Evolutionary conservation across 2,888 invertebrate genomes (phyloP), one percentile per base, ranked within the genome.

Genomic region (Taenaris catops): DNA sequence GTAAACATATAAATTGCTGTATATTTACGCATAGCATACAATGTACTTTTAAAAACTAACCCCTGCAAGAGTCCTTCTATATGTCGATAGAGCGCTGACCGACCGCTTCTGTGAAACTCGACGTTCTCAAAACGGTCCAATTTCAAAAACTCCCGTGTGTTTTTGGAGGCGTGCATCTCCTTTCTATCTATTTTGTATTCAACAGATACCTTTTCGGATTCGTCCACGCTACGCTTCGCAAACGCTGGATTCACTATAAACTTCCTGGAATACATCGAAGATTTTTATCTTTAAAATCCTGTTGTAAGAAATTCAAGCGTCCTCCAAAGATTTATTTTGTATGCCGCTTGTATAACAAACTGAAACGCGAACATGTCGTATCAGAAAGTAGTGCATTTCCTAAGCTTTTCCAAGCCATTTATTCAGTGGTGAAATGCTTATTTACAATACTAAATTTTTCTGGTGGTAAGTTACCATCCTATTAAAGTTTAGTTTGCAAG

Each of bases 41-140:
- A n/a, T n/a, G n/a, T n/a, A n/a, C n/a, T n/a, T n/a, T n/a, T n/a
- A 19, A n/a, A 8, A 28, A 12, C 90, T 64, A 66, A 92, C 92
- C 90, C 89, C 49, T 81, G 80, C 33, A 92, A 70, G 68, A 92
- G 80, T 49, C 84, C 80, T 68, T 92, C 91, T 44, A 92, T 79
- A 79, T 91, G 92, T 50, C 76, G 83, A 65, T 91, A 93, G 32
- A 92, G 79, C 44, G 88, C 86, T 34, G 89, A 78, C 48, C 92
- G 87, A 49, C 89, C 90, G 48, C 87, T 83, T 48, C 91, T 89
- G 67, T 92, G 91, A 63, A 90, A 88, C 53, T 89, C 88, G 25
- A 79, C 55, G 52, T 51, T 65, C 8, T 58, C 64, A 63, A 69
- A 66, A 49, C 59, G 53, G 46, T 58, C 63, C 41, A 55, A 52